Percentiles rank a stretch among this genome's conserved stretches.
Evolutionary conservation across 2,888 invertebrate species (phyloP).

Genomic region (Oscheius myriophilus): DNA sequence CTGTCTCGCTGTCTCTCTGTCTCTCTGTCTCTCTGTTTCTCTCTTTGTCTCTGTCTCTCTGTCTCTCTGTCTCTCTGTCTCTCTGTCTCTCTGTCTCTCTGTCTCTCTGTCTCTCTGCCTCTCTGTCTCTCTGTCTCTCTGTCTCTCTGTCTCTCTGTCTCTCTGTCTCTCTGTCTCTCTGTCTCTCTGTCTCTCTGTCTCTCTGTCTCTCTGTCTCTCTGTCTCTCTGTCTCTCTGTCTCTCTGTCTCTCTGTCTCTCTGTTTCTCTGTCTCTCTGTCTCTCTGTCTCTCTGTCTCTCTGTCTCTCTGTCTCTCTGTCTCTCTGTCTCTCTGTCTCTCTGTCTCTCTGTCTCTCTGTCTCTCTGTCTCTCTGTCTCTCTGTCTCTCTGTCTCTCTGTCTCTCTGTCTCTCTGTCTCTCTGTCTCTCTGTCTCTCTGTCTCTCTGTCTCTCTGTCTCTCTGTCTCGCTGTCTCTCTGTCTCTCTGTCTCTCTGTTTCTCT

Average conservation of each 20-base stretch:
- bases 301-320: background rate
- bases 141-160: constrained; percentile 4
- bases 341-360: no score
- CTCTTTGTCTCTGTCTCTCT: no score
- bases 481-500: no score
- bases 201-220: constrained; percentile 6
- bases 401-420: no score
- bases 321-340: no score
- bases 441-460: no score
- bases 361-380: no score
- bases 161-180: background rate
- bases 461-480: no score
- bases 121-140: constrained; percentile 6
- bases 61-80: background rate
- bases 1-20: no score
- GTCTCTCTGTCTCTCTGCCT: constrained; percentile 1
- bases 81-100: constrained; percentile 2
- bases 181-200: background rate
- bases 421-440: no score
- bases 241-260: constrained; percentile 6
- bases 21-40: no score
- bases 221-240: constrained; percentile 3
- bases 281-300: background rate
- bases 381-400: no score
- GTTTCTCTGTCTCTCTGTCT: background rate